Percentiles rank a stretch among this genome's conserved stretches.
phyloP scores from a whole-genome alignment of 2,797 vertebrate genomes.

The Pempheris klunzingeri region DNA sequence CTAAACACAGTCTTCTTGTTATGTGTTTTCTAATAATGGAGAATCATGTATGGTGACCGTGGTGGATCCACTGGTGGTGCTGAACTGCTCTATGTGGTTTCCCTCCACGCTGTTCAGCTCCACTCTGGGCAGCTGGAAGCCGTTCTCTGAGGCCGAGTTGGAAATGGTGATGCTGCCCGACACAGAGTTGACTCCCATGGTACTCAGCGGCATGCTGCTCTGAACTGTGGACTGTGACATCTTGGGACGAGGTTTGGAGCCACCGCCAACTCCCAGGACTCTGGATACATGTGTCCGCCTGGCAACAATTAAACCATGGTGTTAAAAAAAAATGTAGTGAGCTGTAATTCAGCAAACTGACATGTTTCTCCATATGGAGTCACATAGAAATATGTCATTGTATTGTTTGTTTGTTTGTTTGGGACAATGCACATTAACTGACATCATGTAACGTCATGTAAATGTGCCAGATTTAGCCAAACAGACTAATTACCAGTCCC shows the following conservation, averaged over 20 bases:
- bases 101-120: conserved; percentile 63
- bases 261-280: conserved; percentile 71
- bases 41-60: conserved; percentile 76
- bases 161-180: conserved; percentile 59
- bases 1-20: conserved; percentile 50
- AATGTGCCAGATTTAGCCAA: no score
- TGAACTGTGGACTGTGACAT: conserved; percentile 71
- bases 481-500: no score
- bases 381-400: not conserved
- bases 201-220: conserved; percentile 69
- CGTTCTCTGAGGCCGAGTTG: conserved; percentile 41
- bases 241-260: conserved; percentile 77
- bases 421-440: no score
- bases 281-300: conserved; percentile 83
- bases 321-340: not conserved
- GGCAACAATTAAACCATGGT: not conserved
- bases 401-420: no score
- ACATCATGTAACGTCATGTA: no score
- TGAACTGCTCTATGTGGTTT: conserved; percentile 73
- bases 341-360: not conserved
- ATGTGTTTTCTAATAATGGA: conserved; percentile 79
- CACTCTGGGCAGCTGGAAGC: conserved; percentile 69
- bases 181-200: conserved; percentile 58
- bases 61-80: conserved; percentile 77
- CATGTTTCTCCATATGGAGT: not conserved